Percentiles rank a stretch among this genome's conserved stretches.
These are phyloP conservation scores for Scrobipalpa costella DNA, from an alignment of 2,888 invertebrate genomes.

Conservation along the genomic window DNA sequence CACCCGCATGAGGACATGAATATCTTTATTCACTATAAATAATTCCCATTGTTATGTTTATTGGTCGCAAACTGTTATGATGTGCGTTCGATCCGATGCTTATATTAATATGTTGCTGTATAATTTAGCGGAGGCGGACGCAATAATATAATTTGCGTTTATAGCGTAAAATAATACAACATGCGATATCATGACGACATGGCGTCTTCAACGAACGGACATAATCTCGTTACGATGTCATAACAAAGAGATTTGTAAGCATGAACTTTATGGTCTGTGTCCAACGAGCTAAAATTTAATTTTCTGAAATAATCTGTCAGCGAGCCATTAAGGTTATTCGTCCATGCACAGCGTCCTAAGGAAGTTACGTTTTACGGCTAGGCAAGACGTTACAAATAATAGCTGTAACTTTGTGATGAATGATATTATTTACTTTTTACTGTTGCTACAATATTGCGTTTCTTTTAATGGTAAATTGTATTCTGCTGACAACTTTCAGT, in stretches of 20 bases:
- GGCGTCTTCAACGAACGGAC: slow-evolving; percentile 75
- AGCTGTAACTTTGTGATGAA: slow-evolving; percentile 27
- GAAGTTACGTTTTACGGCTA: slow-evolving; percentile 57
- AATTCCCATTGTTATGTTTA: slow-evolving; percentile 60
- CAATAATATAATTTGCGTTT: slow-evolving; percentile 61
- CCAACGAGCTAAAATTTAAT: slow-evolving; percentile 80
- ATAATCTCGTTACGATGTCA: slow-evolving; percentile 81
- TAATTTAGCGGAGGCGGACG: slow-evolving; percentile 56
- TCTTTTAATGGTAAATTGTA: slow-evolving; percentile 23
- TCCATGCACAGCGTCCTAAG: slow-evolving; percentile 56
- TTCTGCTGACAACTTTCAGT: slow-evolving; percentile 15
- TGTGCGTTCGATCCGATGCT: slow-evolving; percentile 58
- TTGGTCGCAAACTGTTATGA: slow-evolving; percentile 61
- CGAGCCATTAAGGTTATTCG: slow-evolving; percentile 76
- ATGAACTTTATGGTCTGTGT: slow-evolving; percentile 79
- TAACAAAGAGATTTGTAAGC: slow-evolving; percentile 82
- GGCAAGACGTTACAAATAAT: slow-evolving; percentile 36
- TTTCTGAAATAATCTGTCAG: slow-evolving; percentile 80
- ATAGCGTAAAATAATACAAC: slow-evolving; percentile 75
- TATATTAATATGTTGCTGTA: slow-evolving; percentile 65
- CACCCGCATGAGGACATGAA: slow-evolving; percentile 59
- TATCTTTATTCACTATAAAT: slow-evolving; percentile 57
- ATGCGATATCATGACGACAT: slow-evolving; percentile 68
- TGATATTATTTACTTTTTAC: slow-evolving; percentile 17
- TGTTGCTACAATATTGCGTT: slow-evolving; percentile 7